Evolutionary conservation across 2,888 invertebrate genomes (phyloP), one percentile per base, ranked within the genome.

Genomic region (Oxystoma pomonae): DNA sequence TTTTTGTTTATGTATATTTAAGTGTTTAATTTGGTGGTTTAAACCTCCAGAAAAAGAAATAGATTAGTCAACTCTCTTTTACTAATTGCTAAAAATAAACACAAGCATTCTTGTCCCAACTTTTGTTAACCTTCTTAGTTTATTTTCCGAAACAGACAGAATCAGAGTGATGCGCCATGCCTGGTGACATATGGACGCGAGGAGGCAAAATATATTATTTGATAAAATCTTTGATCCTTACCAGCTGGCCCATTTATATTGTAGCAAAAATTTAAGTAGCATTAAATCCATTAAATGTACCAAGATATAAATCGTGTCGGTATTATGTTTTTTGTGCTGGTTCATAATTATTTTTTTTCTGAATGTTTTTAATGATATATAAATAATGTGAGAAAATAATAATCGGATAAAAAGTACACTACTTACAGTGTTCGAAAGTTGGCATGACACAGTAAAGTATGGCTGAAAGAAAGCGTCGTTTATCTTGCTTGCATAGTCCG

Each of bases 241-340:
- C 76, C 77, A 78, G 77, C 77, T 78, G 77, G 75, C 70, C 71
- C 70, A 55, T 72, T 75, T 74, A 74, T 74, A 71, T 71, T 74
- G 71, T 74, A 73, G 72, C 74, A 74, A 77, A 35, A 74, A 75
- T 76, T 76, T 74, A 76, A 76, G 73, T 76, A 75, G 76, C 77
- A 75, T 76, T 75, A 77, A 76, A 74, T 76, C 35, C 35, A 35
- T 35, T 35, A 35, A 35, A 35, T 12, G 35, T 71, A 70, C 73
- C 70, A 70, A 70, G 75, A 76, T 76, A 73, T 70, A 65, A 70
- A 75, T 74, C 76, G 69, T 70, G 35, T 35, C n/a, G 35, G 3
- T 35, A 35, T 35, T 35, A 35, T 35, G 3, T 35, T 12, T 35
- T 35, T 35, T 35, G n/a, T n/a, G n/a, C n/a, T n/a, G n/a, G n/a